Conservation (phyloP, 2,113 vertebrate species). For the Dinomys branickii region DNA sequence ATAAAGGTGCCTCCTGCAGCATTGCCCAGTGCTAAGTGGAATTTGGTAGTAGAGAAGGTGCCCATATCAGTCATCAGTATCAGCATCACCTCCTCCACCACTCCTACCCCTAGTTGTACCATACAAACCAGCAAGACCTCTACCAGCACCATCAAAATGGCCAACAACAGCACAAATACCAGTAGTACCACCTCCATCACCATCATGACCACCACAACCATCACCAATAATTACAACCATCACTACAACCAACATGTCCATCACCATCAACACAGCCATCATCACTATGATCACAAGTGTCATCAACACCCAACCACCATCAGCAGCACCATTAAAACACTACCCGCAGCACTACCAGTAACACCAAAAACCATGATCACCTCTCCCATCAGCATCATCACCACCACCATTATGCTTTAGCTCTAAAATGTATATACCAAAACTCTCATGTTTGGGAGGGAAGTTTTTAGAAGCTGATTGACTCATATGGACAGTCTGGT, state of each 20-base stretch:
- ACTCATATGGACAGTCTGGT: background rate
- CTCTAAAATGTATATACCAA: background rate
- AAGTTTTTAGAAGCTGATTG: background rate
- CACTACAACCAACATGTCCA: accelerated
- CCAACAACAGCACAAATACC: background rate
- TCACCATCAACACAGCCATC: background rate
- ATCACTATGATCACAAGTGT: too few relatives aligned
- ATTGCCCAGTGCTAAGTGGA: accelerated
- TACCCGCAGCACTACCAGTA: too few relatives aligned
- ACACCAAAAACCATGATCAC: accelerated
- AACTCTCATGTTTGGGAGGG: background rate
- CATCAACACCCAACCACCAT: accelerated
- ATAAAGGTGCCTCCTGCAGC: accelerated
- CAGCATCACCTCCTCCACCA: accelerated
- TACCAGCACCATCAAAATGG: background rate
- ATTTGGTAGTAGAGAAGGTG: too few relatives aligned
- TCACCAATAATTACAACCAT: background rate
- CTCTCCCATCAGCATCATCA: background rate
- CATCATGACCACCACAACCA: too few relatives aligned
- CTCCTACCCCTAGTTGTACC: background rate
- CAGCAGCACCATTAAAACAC: too few relatives aligned
- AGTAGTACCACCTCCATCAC: background rate
- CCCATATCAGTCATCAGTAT: accelerated
- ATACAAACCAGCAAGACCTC: background rate
- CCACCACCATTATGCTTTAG: background rate